A percentile compares a stretch with the other conserved stretches of the same genome.
phyloP scores from a whole-genome alignment of 2,113 vertebrate species.

The Pterocles gutturalis region DNA sequence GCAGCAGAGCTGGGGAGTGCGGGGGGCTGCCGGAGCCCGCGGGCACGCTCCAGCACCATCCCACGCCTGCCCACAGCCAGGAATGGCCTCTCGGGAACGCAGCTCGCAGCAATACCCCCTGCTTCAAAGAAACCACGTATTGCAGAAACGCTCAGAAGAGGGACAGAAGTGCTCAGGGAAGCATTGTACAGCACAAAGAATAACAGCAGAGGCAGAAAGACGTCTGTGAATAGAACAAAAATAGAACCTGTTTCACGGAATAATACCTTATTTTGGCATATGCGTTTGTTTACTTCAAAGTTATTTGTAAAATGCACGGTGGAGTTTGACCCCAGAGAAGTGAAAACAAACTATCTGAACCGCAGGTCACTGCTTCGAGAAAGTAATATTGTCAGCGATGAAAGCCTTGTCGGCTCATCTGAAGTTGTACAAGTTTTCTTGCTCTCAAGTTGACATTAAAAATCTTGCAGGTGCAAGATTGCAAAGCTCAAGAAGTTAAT shows the following conservation, averaged over 20 bases:
- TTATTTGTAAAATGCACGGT: constrained; percentile 71
- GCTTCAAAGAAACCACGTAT: background rate
- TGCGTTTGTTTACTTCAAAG: constrained; percentile 70
- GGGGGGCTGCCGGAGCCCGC: background rate
- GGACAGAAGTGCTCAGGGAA: constrained; percentile 48
- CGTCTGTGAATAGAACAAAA: constrained; percentile 61
- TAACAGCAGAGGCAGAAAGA: constrained; percentile 42
- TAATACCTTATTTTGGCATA: constrained; percentile 64
- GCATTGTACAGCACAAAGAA: constrained; percentile 40
- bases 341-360: constrained; percentile 61
- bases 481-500: constrained; percentile 70
- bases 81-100: background rate
- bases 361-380: constrained; percentile 30
- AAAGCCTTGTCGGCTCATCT: constrained; percentile 71
- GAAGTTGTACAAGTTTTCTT: constrained; percentile 62
- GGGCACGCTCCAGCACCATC: background rate
- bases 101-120: background rate
- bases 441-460: constrained; percentile 62
- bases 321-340: constrained; percentile 31
- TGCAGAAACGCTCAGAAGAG: constrained; percentile 30
- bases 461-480: constrained; percentile 75
- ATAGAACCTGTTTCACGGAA: constrained; percentile 61
- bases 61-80: background rate
- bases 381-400: constrained; percentile 68
- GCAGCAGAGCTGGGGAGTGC: rapidly evolving